phyloP scores from a whole-genome alignment of 2,797 vertebrate species.

The Alosa sapidissima region DNA sequence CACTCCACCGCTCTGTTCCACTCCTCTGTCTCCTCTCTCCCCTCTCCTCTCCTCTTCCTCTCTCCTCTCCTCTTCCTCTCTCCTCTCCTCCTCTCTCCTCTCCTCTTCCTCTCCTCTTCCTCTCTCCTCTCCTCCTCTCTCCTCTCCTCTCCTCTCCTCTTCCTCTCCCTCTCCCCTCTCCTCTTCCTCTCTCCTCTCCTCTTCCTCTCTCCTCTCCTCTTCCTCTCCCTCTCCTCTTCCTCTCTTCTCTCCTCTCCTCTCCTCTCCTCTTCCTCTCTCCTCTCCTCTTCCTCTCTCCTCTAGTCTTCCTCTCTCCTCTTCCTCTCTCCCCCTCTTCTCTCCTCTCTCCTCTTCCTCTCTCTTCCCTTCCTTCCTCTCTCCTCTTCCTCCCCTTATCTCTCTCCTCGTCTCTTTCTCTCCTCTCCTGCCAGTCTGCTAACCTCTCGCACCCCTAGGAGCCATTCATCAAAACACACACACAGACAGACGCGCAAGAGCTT shows the following conservation, averaged over 20 bases:
- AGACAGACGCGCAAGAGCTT: conserved; percentile 10
- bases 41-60: neutral
- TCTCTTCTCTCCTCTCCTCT: too few species aligned
- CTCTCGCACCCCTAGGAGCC: neutral
- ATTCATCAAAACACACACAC: conserved; percentile 17
- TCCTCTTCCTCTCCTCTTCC: too few species aligned
- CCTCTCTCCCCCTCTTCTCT: too few species aligned
- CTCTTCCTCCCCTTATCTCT: neutral
- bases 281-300: too few species aligned
- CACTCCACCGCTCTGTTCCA: neutral
- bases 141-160: too few species aligned
- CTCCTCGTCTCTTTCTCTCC: too few species aligned
- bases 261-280: too few species aligned
- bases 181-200: too few species aligned
- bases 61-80: neutral
- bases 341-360: neutral
- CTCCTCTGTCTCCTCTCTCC: neutral
- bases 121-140: neutral
- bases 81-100: neutral
- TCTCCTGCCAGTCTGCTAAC: neutral
- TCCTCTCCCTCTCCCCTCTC: too few species aligned
- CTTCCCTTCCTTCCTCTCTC: neutral
- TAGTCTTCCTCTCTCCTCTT: neutral
- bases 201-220: too few species aligned
- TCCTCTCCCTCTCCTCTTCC: too few species aligned